Base-by-base conservation (phyloP, 2,113 vertebrate species). In the Tetrao urogallus region DNA sequence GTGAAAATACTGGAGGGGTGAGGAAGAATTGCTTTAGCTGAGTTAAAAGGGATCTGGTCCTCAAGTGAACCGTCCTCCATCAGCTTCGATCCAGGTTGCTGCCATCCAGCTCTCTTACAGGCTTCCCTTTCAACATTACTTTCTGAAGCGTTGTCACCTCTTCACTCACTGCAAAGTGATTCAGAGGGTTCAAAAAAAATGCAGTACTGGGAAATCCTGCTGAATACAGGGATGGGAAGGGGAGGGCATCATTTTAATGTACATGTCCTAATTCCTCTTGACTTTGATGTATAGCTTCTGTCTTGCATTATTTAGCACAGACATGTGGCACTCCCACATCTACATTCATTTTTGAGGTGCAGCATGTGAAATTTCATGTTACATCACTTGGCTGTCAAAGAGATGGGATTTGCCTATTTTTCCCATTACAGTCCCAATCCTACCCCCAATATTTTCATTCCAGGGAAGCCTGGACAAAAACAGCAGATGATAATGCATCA, bases 21-120 rank as follows among this genome's bases (percentile, higher is more conserved):
- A 89, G 43, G 50, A 74, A 80, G 45, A 72, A 64, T 89, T 89
- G 60, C 75, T 92, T 83, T 77, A 77, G 63, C 74, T 77, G 69
- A 91, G 82, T 92, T 88, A 89, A 88, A 93, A 77, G 25, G 64
- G 38, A 89, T 83, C 28, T 60, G 43, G 67, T 91, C 61, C 87
- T 91, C 76, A 92, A 87, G 89, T 78, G 87, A 91, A 88, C 28
- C 65, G 72, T 95, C 20, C 32, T 32, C 25, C 2, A 1, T 89
- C 94, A 88, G 42, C 86, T 93, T 89, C 66, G 52, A 88, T 96
- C 86, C 67, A 71, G 28, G 50, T 88, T 92, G 11, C 82, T 94
- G 91, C 82, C 94, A 82, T 85, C 96, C 89, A 94, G 56, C 30
- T 1, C 7, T 88, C 93, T 74, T 77, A 81, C 56, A 92, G 60